Conservation (phyloP, 2,113 vertebrate genomes). For the Colaptes auratus region DNA sequence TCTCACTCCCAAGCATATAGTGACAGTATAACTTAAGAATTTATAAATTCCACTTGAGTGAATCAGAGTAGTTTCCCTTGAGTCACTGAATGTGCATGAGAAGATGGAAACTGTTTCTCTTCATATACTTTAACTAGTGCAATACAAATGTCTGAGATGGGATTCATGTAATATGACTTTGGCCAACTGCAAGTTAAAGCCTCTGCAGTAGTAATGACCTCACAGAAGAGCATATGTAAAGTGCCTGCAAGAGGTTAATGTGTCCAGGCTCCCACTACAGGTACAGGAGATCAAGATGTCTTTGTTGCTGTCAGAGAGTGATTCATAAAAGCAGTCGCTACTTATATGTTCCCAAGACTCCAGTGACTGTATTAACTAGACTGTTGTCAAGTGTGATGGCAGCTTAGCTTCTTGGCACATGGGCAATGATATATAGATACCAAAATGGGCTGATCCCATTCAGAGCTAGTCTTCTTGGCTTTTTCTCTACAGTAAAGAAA, state of each 20-base stretch:
- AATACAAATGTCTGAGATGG: neutral
- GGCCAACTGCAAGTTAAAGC: neutral
- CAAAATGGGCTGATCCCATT: neutral
- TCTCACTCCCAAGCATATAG: neutral
- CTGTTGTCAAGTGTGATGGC: neutral
- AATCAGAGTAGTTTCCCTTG: neutral
- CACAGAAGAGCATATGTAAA: neutral
- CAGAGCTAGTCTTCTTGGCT: neutral
- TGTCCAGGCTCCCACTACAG: neutral
- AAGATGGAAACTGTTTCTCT: neutral
- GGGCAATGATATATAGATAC: neutral
- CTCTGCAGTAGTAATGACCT: neutral
- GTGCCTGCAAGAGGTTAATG: neutral
- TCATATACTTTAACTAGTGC: neutral
- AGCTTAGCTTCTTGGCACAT: neutral
- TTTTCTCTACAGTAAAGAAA: neutral
- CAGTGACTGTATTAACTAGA: neutral
- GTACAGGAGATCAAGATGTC: neutral
- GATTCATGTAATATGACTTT: neutral
- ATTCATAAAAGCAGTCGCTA: neutral
- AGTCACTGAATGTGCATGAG: fast-evolving
- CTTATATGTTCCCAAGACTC: neutral
- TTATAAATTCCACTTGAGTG: neutral
- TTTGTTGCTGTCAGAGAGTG: neutral
- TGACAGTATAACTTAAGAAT: neutral